These are phyloP conservation scores for Scleropages formosus DNA, from an alignment of 2,797 vertebrate species.

Conservation along the genomic window DNA sequence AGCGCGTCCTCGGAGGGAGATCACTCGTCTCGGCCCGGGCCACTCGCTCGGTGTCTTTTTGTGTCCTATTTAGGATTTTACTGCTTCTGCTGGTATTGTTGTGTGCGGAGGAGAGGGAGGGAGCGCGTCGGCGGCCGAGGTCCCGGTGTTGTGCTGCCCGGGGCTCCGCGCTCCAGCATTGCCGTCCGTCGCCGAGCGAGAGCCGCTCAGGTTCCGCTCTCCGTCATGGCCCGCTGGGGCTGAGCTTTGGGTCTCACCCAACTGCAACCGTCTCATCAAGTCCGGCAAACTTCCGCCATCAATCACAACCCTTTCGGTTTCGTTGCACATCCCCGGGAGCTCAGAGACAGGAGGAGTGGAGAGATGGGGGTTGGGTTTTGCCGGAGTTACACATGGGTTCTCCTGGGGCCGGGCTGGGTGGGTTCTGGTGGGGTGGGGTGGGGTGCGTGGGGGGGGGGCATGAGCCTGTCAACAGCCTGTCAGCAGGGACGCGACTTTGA, in stretches of 20 bases:
- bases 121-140: constrained; percentile 34
- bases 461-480: too few species aligned
- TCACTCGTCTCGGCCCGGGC: too few species aligned
- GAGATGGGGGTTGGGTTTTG: too few species aligned
- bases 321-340: constrained; percentile 18
- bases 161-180: constrained; percentile 51
- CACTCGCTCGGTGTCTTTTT: too few species aligned
- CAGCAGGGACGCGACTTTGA: too few species aligned
- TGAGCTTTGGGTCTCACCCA: constrained; percentile 56
- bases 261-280: constrained; percentile 63
- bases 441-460: too few species aligned
- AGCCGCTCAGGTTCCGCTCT: constrained; percentile 53
- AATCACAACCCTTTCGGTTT: constrained; percentile 65
- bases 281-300: constrained; percentile 57
- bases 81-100: not conserved
- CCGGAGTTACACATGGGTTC: too few species aligned
- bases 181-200: too few species aligned
- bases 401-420: too few species aligned
- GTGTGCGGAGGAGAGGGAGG: not conserved
- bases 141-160: constrained; percentile 42
- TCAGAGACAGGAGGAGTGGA: not conserved
- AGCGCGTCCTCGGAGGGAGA: constrained; percentile 32
- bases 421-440: too few species aligned
- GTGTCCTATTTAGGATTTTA: not conserved
- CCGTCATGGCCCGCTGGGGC: constrained; percentile 59